These are phyloP conservation scores for Ecdyonurus torrentis DNA, from an alignment of 2,888 invertebrate genomes.

Conservation along the genomic window DNA sequence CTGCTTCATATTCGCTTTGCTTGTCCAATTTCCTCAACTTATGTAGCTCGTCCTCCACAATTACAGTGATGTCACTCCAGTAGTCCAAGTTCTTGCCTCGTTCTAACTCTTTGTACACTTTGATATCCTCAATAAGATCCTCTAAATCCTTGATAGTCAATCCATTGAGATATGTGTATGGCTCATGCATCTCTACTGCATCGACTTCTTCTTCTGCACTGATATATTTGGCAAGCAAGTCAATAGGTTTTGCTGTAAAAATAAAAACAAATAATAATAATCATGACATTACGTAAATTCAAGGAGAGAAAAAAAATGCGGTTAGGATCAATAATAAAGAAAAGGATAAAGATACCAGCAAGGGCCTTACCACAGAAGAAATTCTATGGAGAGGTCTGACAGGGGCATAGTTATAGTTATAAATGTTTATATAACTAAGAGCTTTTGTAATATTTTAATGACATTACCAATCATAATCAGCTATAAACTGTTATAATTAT, in stretches of 20 bases:
- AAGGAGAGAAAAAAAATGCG: too few relatives aligned
- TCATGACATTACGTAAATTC: too few relatives aligned
- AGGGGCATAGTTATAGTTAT: too few relatives aligned
- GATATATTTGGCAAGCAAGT: constrained; percentile 90
- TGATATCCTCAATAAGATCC: constrained; percentile 91
- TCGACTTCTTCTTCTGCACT: constrained; percentile 78
- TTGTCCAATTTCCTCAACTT: constrained; percentile 63
- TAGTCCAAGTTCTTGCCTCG: constrained; percentile 74
- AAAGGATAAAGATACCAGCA: too few relatives aligned
- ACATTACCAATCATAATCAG: too few relatives aligned
- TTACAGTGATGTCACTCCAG: constrained; percentile 92
- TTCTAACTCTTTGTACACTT: constrained; percentile 84
- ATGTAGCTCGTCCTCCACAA: constrained; percentile 81
- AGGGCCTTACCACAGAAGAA: too few relatives aligned
- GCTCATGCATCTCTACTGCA: constrained; percentile 95
- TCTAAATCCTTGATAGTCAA: constrained; percentile 80
- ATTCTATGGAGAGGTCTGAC: too few relatives aligned
- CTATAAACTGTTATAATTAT: too few relatives aligned
- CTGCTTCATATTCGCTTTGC: constrained; percentile 38
- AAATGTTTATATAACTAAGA: too few relatives aligned
- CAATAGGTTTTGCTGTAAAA: constrained; percentile 88
- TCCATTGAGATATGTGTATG: constrained; percentile 87
- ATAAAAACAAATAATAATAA: too few relatives aligned
- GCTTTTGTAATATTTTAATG: too few relatives aligned
- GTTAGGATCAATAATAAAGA: too few relatives aligned